Evolutionary conservation across 1,140 invertebrate genomes (phyloP).

Genomic region (Hirudo medicinalis): DNA sequence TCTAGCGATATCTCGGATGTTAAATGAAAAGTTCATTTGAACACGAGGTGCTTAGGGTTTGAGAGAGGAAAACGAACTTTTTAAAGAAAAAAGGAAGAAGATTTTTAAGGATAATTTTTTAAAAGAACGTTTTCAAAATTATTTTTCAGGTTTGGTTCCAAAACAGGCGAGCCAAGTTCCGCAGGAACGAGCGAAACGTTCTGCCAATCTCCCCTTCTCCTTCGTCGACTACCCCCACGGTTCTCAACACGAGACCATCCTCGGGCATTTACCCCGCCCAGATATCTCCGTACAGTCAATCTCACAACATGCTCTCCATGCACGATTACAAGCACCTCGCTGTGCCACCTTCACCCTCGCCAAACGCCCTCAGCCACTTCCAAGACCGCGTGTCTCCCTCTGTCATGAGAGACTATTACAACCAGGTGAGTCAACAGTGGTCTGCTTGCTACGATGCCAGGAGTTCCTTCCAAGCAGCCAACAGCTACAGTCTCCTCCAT

Average conservation of each 20-base stretch:
- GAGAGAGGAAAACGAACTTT: too few relatives aligned
- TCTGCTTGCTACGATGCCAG: not conserved
- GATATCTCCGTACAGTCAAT: not conserved
- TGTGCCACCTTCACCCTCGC: not conserved
- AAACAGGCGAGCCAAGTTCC: constrained; percentile 81
- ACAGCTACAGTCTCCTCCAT: not conserved
- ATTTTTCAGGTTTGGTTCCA: constrained; percentile 78
- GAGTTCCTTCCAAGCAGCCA: not conserved
- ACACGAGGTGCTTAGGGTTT: too few relatives aligned
- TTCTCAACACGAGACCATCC: not conserved
- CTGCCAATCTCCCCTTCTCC: constrained; percentile 22
- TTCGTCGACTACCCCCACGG: not conserved
- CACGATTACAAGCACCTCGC: not conserved
- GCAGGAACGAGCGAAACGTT: constrained; percentile 53
- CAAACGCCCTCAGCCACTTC: not conserved
- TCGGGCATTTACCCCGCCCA: not conserved
- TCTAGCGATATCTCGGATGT: too few relatives aligned
- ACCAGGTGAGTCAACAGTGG: constrained; percentile 7
- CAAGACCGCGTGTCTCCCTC: constrained; percentile 2
- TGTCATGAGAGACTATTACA: constrained; percentile 7
- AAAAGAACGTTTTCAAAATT: too few relatives aligned
- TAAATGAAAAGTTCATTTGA: too few relatives aligned
- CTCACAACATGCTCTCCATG: not conserved
- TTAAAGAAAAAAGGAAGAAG: too few relatives aligned
- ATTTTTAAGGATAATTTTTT: too few relatives aligned